phyloP scores from a whole-genome alignment of 2,113 vertebrate species.

The Rhinopomastus cyanomelas region DNA sequence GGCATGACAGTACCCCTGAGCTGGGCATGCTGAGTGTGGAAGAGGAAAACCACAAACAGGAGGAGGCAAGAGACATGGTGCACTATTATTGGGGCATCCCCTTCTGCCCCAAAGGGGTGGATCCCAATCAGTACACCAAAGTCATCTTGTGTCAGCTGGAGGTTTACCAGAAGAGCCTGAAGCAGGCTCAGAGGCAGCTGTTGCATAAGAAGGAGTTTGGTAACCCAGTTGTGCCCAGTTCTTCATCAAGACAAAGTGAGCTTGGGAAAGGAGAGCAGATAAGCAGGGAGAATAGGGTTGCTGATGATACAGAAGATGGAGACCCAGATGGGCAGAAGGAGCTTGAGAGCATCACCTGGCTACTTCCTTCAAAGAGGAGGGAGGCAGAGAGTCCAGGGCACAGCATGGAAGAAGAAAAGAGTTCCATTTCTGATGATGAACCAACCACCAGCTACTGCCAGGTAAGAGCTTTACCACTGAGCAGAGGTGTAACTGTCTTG shows the following conservation, averaged over 20 bases:
- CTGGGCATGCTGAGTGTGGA: background rate
- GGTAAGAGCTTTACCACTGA: constrained; percentile 59
- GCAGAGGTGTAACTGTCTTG: background rate
- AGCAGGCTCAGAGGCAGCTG: constrained; percentile 86
- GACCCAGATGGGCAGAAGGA: constrained; percentile 68
- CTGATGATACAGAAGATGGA: constrained; percentile 72
- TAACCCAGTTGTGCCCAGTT: constrained; percentile 80
- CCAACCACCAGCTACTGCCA: constrained; percentile 76
- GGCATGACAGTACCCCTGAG: background rate
- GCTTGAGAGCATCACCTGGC: constrained; percentile 61
- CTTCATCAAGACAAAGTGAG: constrained; percentile 64
- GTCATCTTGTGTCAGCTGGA: constrained; percentile 95
- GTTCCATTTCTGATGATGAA: constrained; percentile 70
- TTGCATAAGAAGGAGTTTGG: constrained; percentile 88
- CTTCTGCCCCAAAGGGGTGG: constrained; percentile 89
- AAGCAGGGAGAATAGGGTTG: constrained; percentile 64
- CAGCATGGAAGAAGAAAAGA: constrained; percentile 61
- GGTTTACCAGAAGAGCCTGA: constrained; percentile 91
- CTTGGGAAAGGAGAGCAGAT: constrained; percentile 59
- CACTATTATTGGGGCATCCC: constrained; percentile 96
- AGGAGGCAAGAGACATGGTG: constrained; percentile 64
- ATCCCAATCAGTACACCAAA: constrained; percentile 89
- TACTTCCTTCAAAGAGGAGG: constrained; percentile 49
- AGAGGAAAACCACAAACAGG: constrained; percentile 48
- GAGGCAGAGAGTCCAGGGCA: constrained; percentile 58